These are phyloP conservation scores for Hirtodrosophila alboralis DNA, from an alignment of 2,888 invertebrate species.

Conservation along the genomic window DNA sequence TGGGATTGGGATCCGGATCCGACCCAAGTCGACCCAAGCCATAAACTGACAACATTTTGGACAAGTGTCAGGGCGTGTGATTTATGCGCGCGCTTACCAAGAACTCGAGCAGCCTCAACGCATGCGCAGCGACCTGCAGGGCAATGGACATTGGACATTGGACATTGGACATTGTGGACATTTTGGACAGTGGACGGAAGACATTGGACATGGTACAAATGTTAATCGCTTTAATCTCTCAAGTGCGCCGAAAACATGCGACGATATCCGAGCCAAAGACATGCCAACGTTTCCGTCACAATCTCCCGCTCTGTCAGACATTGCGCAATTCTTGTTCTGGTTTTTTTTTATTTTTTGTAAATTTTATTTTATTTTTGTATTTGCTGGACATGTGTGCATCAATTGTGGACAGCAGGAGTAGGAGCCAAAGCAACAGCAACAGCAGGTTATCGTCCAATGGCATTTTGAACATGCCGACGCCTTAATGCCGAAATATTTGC, in stretches of 20 bases:
- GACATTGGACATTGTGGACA: constrained; percentile 16
- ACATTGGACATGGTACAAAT: constrained; percentile 67
- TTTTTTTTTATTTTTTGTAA: constrained; percentile 1
- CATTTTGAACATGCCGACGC: constrained; percentile 57
- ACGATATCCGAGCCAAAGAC: constrained; percentile 67
- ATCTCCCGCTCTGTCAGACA: constrained; percentile 50
- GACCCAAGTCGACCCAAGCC: constrained; percentile 47
- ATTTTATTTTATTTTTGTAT: constrained; percentile 1
- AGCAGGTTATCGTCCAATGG: constrained; percentile 62
- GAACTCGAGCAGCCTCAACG: constrained; percentile 69
- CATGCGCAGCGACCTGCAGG: constrained; percentile 75
- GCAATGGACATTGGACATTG: constrained; percentile 19
- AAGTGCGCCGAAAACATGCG: constrained; percentile 79
- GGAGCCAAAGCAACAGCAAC: constrained; percentile 45
- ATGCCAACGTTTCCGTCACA: constrained; percentile 74
- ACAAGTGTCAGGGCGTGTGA: constrained; percentile 75
- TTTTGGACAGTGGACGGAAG: constrained; percentile 16
- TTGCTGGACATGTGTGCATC: constrained; percentile 59
- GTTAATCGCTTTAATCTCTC: constrained; percentile 80
- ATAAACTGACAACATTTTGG: constrained; percentile 77
- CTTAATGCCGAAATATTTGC: constrained; percentile 35
- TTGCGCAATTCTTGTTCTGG: constrained; percentile 67
- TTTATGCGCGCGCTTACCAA: constrained; percentile 73
- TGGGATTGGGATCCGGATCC: constrained; percentile 22
- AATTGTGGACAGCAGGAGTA: constrained; percentile 47